These are phyloP conservation scores for Dasyurus viverrinus DNA, from an alignment of 2,113 vertebrate genomes.

Conservation along the genomic window DNA sequence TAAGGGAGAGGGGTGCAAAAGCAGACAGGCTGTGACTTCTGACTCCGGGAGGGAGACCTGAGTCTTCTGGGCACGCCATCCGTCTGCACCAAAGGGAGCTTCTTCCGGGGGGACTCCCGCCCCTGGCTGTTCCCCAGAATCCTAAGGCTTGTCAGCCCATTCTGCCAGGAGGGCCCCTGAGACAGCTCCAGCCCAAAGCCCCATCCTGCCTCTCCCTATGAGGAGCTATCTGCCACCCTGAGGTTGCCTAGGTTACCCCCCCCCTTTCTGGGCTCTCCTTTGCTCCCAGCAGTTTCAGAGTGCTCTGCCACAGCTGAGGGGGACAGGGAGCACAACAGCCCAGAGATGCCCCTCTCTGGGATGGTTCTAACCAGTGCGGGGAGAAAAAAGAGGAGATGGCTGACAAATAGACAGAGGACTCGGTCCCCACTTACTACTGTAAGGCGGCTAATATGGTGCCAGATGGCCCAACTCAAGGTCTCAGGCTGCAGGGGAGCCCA, in stretches of 20 bases:
- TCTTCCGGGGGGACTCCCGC: neutral
- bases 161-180: neutral
- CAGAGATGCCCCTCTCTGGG: neutral
- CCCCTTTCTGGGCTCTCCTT: conserved; percentile 5
- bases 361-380: neutral
- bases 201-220: neutral
- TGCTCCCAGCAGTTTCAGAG: neutral
- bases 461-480: neutral
- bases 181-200: conserved; percentile 8
- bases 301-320: neutral
- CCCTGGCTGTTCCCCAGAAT: neutral
- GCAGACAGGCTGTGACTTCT: neutral
- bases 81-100: neutral
- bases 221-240: neutral
- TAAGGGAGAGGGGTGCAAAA: neutral
- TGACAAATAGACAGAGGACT: neutral
- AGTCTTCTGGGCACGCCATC: neutral
- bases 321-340: neutral
- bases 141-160: conserved; percentile 6
- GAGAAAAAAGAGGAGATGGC: neutral
- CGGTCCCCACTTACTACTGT: neutral
- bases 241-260: neutral
- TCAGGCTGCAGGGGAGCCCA: neutral
- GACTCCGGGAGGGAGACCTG: neutral
- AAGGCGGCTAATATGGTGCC: neutral